Conservation (phyloP, 1,140 invertebrate species). For the Drosophila guanche region DNA sequence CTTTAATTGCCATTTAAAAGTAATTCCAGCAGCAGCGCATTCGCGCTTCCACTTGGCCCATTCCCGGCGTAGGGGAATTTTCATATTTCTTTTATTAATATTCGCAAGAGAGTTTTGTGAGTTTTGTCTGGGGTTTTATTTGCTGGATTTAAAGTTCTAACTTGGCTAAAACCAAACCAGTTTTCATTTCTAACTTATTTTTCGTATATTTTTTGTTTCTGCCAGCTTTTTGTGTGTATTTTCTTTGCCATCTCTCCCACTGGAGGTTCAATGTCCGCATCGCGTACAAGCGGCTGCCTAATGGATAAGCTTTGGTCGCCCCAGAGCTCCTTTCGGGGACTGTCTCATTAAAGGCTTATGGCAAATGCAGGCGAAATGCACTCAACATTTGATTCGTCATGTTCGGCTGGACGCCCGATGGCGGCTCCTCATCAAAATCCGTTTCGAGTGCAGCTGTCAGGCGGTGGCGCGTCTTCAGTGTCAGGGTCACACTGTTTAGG, state of each 20-base stretch:
- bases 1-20: constrained; percentile 2
- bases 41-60: constrained; percentile 13
- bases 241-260: constrained; percentile 53
- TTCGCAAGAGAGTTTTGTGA: constrained; percentile 72
- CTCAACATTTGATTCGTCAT: constrained; percentile 40
- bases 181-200: constrained; percentile 79
- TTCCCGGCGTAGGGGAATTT: constrained; percentile 14
- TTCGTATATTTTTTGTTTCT: constrained; percentile 59
- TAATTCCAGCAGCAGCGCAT: constrained; percentile 23
- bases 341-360: constrained; percentile 73
- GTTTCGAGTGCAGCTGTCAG: constrained; percentile 68
- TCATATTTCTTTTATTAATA: constrained; percentile 59
- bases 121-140: constrained; percentile 10
- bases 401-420: no score
- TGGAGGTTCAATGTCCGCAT: constrained; percentile 72
- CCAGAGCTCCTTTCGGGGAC: constrained; percentile 53
- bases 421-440: constrained; percentile 36
- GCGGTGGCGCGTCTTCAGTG: constrained; percentile 34
- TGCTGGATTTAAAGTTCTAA: constrained; percentile 67
- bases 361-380: constrained; percentile 53
- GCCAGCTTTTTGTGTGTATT: constrained; percentile 44
- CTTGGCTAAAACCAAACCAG: constrained; percentile 76
- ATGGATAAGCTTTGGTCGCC: constrained; percentile 43
- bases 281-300: constrained; percentile 41
- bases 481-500: constrained; percentile 43